A percentile compares a stretch with the other conserved stretches of the same genome.
Conservation (phyloP, 2,888 invertebrate species). For the Ypsolopha sequella region DNA sequence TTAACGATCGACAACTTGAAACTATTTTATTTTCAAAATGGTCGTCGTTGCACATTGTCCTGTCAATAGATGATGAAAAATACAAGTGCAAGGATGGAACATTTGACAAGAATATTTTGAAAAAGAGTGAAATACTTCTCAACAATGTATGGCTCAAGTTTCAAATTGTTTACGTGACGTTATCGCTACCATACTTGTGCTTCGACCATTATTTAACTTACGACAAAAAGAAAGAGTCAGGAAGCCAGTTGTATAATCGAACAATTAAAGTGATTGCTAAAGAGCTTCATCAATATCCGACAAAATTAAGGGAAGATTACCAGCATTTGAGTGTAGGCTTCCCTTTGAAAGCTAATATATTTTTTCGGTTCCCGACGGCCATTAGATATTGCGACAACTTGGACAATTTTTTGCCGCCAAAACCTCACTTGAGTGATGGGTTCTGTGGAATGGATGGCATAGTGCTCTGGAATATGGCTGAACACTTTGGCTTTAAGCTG, state of each 20-base stretch:
- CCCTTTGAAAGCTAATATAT: constrained; percentile 29
- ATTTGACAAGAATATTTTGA: constrained; percentile 14
- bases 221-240: constrained; percentile 15
- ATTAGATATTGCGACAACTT: constrained; percentile 22
- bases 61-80: constrained; percentile 15
- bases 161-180: constrained; percentile 17
- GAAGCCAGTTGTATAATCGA: constrained; percentile 23
- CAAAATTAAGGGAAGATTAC: neutral
- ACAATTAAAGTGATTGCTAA: constrained; percentile 18
- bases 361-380: constrained; percentile 32
- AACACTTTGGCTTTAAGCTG: constrained; percentile 25
- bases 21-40: constrained; percentile 3
- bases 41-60: constrained; percentile 22
- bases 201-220: constrained; percentile 21
- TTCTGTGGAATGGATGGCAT: constrained; percentile 36
- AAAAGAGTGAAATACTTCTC: constrained; percentile 19
- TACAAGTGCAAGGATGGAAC: constrained; percentile 21
- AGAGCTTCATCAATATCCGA: neutral
- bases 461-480: constrained; percentile 27
- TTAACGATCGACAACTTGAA: neutral
- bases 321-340: constrained; percentile 13
- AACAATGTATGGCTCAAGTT: constrained; percentile 29
- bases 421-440: constrained; percentile 16
- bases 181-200: constrained; percentile 29
- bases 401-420: constrained; percentile 18